phyloP scores from a whole-genome alignment of 2,113 vertebrate genomes.

The Mustelus asterias region DNA sequence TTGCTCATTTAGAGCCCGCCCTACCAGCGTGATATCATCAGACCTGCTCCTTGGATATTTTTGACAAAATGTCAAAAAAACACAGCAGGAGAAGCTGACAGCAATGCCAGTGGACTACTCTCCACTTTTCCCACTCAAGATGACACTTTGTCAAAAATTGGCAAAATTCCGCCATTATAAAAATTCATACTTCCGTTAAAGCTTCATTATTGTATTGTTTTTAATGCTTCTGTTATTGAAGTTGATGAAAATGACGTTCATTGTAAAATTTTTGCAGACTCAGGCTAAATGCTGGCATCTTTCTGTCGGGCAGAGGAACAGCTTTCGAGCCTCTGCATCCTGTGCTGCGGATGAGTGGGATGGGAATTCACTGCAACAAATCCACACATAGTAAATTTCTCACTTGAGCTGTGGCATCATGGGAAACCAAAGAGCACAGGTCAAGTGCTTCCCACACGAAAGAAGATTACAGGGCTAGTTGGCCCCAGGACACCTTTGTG shows the following conservation, averaged over 20 bases:
- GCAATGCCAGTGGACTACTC: too few relatives aligned
- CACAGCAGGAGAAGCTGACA: too few relatives aligned
- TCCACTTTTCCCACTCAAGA: too few relatives aligned
- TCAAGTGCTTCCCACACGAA: conserved; percentile 22
- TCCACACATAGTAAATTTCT: background rate
- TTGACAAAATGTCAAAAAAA: too few relatives aligned
- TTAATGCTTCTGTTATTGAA: background rate
- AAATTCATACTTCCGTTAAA: background rate
- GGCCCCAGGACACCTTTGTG: background rate
- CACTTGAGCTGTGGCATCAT: background rate
- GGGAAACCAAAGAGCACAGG: too few relatives aligned
- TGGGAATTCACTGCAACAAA: background rate
- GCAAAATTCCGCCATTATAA: background rate
- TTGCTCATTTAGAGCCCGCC: too few relatives aligned
- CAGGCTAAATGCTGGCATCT: background rate
- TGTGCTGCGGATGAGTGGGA: too few relatives aligned
- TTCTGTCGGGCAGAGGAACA: background rate
- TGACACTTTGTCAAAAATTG: too few relatives aligned
- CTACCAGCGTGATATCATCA: too few relatives aligned
- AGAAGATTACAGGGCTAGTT: background rate
- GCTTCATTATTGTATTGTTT: background rate
- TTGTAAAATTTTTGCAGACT: background rate
- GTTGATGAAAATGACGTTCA: background rate
- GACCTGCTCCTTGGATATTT: too few relatives aligned
- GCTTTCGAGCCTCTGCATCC: background rate